Conservation (phyloP, 1,140 invertebrate species). For the Dreissena rostriformis region DNA sequence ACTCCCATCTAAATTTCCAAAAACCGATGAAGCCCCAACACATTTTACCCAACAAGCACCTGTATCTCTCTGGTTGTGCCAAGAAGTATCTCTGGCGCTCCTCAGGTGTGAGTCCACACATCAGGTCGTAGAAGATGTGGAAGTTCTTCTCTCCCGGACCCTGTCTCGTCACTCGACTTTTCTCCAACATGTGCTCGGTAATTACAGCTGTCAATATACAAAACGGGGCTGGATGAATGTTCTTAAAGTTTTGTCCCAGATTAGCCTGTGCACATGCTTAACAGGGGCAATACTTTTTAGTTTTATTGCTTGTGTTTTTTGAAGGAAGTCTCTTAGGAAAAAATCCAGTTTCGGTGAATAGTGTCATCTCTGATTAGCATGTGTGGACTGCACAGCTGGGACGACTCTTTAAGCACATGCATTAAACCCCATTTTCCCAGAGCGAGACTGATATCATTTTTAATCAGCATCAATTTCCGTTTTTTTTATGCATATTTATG, state of each 20-base stretch:
- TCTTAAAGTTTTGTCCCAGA: not conserved
- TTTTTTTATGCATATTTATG: too few species aligned
- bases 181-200: constrained; percentile 88
- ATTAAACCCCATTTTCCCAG: too few species aligned
- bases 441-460: too few species aligned
- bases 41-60: constrained; percentile 56
- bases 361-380: too few species aligned
- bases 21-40: not conserved
- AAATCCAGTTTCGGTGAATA: not conserved
- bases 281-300: not conserved
- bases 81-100: constrained; percentile 68
- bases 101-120: constrained; percentile 81
- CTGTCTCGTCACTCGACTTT: constrained; percentile 94
- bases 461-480: too few species aligned
- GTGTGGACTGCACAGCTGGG: too few species aligned
- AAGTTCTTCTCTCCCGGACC: constrained; percentile 94
- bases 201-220: constrained; percentile 61
- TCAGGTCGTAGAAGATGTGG: constrained; percentile 97
- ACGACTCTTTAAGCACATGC: too few species aligned
- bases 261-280: not conserved
- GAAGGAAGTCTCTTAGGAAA: not conserved
- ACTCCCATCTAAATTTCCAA: too few species aligned
- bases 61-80: constrained; percentile 66
- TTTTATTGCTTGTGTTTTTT: not conserved
- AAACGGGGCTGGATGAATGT: not conserved